Base-by-base conservation (phyloP, 1,140 invertebrate genomes). In the Megalonaias nervosa region DNA sequence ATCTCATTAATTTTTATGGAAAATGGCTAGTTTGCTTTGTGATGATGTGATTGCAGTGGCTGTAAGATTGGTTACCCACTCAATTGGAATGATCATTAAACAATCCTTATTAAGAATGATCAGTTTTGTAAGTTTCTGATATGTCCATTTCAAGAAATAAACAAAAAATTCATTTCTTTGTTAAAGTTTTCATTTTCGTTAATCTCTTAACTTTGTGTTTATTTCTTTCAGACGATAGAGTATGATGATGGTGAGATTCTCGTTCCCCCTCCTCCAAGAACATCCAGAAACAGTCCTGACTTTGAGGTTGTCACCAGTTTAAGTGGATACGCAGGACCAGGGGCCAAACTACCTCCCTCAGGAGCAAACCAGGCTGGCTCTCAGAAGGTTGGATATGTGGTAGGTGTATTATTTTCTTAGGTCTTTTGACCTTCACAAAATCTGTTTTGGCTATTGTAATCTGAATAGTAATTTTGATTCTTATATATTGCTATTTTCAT, bases 321-420 rank as follows among this genome's bases (percentile, higher is more conserved):
- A 68, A 21, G 66, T 80, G 38, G 72, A 72, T 19, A 67, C 68
- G 6, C 59, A 68, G 31, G 31, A 65, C 58, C 65, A 79, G 26
- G 67, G 74, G 26, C 73, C 61, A 48, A 5, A 48, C 38, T 48
- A 48, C 38, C 38, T 48, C 38, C 38, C 38, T 48, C 38, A 48
- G 64, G 19, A 67, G 62, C 21, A 56, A 68, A 64, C 26, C 23
- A 57, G 70, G 67, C 62, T 23, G 64, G 65, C 61, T 57, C 60
- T 31, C 73, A 48, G 59, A 56, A 68, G 1, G 77, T 75, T 55
- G 82, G 82, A 58, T 83, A 83, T 65, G 82, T 83, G 79, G 82
- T 83, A 74, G 55, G 79, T 81, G 16, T 3, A 60, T 48, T 48
- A 48, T 4, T 48, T 5, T 48, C 38, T 9, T 48, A 48, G 11